Conservation (phyloP, 30 jellyfish, hydroid and myxozoan genomes). For the Pelagia noctiluca region DNA sequence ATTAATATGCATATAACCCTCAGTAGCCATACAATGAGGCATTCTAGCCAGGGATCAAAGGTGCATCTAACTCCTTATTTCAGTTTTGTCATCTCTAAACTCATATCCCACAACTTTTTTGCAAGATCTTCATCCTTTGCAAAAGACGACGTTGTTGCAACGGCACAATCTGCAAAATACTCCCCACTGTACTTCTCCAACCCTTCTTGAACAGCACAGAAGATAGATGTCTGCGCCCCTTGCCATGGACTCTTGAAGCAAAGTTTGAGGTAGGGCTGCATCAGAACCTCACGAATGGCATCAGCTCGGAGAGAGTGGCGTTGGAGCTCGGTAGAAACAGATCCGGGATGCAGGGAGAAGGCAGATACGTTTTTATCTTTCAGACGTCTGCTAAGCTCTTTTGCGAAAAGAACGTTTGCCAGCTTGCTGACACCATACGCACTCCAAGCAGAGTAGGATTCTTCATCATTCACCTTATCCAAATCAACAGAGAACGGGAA, state of each 20-base stretch:
- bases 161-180: constrained; percentile 62
- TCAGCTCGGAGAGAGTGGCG: constrained; percentile 16
- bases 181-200: constrained; percentile 34
- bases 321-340: constrained; percentile 62
- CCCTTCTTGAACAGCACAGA: constrained; percentile 39
- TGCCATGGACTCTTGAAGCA: constrained; percentile 42
- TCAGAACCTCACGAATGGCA: neutral
- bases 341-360: constrained; percentile 74
- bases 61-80: too few relatives aligned
- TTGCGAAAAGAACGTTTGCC: constrained; percentile 44
- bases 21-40: too few relatives aligned
- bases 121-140: constrained; percentile 61
- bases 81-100: too few relatives aligned
- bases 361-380: constrained; percentile 41
- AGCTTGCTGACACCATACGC: constrained; percentile 79
- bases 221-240: constrained; percentile 67
- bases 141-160: constrained; percentile 31
- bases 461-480: constrained; percentile 63
- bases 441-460: constrained; percentile 48
- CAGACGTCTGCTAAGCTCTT: neutral
- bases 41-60: too few relatives aligned
- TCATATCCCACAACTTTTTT: constrained; percentile 56
- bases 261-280: constrained; percentile 13
- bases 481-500: constrained; percentile 62
- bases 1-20: too few relatives aligned